These are phyloP conservation scores for Pseudocheirus occidentalis DNA, from an alignment of 2,797 vertebrate genomes.

Conservation along the genomic window DNA sequence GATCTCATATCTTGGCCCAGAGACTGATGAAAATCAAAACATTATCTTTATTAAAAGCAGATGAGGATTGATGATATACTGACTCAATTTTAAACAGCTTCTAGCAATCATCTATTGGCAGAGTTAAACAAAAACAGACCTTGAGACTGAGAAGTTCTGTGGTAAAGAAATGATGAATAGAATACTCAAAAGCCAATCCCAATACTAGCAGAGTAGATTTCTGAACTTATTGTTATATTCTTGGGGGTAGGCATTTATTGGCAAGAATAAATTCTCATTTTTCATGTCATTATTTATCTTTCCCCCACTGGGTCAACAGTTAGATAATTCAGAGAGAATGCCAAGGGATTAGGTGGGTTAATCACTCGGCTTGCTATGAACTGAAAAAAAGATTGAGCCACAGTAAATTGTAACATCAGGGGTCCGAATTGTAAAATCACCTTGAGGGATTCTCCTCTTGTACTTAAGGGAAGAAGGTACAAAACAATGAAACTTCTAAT, in stretches of 20 bases:
- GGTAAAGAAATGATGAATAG: slow-evolving; percentile 54
- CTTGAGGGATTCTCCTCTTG: neutral
- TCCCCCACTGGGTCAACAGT: slow-evolving; percentile 1
- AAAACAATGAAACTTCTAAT: neutral
- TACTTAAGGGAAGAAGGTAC: neutral
- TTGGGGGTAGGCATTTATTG: slow-evolving; percentile 31
- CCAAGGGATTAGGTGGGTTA: neutral
- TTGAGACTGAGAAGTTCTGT: neutral
- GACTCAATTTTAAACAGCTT: slow-evolving; percentile 55
- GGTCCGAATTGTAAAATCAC: neutral
- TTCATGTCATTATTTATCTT: neutral
- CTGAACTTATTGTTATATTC: slow-evolving; percentile 40
- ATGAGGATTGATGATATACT: slow-evolving; percentile 56
- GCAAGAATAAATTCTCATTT: slow-evolving; percentile 57
- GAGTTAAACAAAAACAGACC: slow-evolving; percentile 22
- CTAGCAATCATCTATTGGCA: slow-evolving; percentile 55
- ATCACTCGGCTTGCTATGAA: slow-evolving; percentile 11
- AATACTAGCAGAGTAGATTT: slow-evolving; percentile 46
- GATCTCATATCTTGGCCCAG: slow-evolving; percentile 46
- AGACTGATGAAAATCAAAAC: slow-evolving; percentile 47
- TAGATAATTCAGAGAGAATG: slow-evolving; percentile 16
- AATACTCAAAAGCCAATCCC: slow-evolving; percentile 4
- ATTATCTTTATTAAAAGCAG: slow-evolving; percentile 54
- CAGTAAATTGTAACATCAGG: neutral
- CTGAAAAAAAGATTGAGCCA: slow-evolving; percentile 2